phyloP scores from a whole-genome alignment of 1,140 invertebrate species.

The Lanistes nyassanus region DNA sequence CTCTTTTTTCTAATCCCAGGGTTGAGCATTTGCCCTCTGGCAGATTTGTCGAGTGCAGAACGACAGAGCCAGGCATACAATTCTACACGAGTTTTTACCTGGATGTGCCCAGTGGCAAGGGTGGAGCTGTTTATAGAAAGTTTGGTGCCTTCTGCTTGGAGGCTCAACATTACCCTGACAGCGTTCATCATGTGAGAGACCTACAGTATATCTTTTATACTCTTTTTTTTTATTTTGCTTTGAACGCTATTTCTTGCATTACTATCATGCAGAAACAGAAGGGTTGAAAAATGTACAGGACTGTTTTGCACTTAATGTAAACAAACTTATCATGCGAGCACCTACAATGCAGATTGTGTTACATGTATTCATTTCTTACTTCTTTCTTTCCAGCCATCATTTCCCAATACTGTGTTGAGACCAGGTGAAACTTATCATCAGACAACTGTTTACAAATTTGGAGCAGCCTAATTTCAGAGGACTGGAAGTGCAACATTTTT shows the following conservation, averaged over 20 bases:
- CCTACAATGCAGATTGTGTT: not conserved
- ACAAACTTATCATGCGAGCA: not conserved
- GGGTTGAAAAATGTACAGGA: not conserved
- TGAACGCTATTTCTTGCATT: not conserved
- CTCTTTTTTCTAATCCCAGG: conserved; percentile 50
- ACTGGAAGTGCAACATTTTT: too few relatives aligned
- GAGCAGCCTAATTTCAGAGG: conserved; percentile 18
- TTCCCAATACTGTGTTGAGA: conserved; percentile 78
- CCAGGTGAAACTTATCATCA: conserved; percentile 80
- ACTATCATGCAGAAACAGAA: too few relatives aligned
- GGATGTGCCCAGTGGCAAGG: conserved; percentile 76
- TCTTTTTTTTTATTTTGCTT: not conserved
- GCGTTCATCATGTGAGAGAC: conserved; percentile 80
- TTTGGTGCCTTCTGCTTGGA: conserved; percentile 89
- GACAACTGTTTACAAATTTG: conserved; percentile 69
- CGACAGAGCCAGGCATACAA: conserved; percentile 89
- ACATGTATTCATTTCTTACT: not conserved
- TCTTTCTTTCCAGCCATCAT: conserved; percentile 73
- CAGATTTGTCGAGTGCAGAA: conserved; percentile 79
- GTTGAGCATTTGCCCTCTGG: conserved; percentile 78
- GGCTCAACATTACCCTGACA: conserved; percentile 92
- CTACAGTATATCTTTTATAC: not conserved
- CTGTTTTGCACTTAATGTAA: not conserved
- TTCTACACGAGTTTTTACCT: conserved; percentile 88
- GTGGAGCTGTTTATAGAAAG: conserved; percentile 75